Conservation (phyloP, 2,888 invertebrate species). For the Germaria angustata region DNA sequence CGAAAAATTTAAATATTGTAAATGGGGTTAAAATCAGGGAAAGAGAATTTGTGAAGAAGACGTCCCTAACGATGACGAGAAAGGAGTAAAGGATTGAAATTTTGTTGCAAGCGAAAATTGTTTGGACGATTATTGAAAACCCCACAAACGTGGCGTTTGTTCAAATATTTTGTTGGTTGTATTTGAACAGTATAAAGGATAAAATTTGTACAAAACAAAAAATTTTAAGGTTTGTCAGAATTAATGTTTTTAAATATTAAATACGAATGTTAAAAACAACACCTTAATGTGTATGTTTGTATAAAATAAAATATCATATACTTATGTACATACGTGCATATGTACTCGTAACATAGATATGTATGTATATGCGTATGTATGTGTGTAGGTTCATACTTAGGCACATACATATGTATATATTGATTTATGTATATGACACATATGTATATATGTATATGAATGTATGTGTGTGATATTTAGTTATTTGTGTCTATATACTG, state of each 20-base stretch:
- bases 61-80: not conserved
- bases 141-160: slow-evolving; percentile 21
- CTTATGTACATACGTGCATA: not conserved
- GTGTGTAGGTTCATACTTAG: no score
- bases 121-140: slow-evolving; percentile 2
- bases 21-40: slow-evolving; percentile 54
- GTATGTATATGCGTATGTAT: not conserved
- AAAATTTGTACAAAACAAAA: slow-evolving; percentile 40
- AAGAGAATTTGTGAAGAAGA: slow-evolving; percentile 16
- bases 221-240: slow-evolving; percentile 56
- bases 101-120: slow-evolving; percentile 10
- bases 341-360: not conserved
- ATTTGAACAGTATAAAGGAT: slow-evolving; percentile 43
- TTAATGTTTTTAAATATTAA: slow-evolving; percentile 43
- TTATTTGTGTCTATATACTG: slow-evolving; percentile 3
- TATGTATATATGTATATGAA: not conserved
- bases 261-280: slow-evolving; percentile 37
- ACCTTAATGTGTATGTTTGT: not conserved
- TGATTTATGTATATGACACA: not conserved
- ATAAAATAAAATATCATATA: no score
- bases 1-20: slow-evolving; percentile 58
- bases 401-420: not conserved
- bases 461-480: not conserved
- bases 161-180: slow-evolving; percentile 19
- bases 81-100: slow-evolving; percentile 25